Base-by-base conservation (phyloP, 2,888 invertebrate species). In the Pinctada fucata region DNA sequence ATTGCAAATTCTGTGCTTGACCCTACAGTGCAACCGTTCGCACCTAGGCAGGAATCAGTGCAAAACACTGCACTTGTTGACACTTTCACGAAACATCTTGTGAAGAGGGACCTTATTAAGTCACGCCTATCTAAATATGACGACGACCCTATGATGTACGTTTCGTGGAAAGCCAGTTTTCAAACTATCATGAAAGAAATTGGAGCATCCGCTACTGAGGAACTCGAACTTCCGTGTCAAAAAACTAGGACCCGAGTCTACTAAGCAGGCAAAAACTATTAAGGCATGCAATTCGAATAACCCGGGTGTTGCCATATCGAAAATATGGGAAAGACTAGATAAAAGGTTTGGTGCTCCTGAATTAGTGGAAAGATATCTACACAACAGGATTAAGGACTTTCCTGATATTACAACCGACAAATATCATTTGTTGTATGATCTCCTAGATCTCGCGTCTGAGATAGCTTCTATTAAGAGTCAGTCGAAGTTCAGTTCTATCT, bases 321-420 rank as follows among this genome's bases (percentile, higher is more conserved):
- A 77, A 47, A 77, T 77, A 16, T 77, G 72, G 67, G 64, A 78
- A n/a, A 72, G 78, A 69, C 64, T 78, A 1, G 73, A 78, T 16
- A 51, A 50, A 5, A 64, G 78, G 6, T 78, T 72, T 64, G 73
- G 78, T 51, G 47, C 72, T 0, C 49, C 73, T 5, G 64, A 73
- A 73, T 16, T 49, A 1, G 64, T 73, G 10, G 78, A 73, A 45
- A 50, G 16, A 49, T 64, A n/a, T 13, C 5, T 73, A 1, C 31
- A 58, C 2, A 58, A 69, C 3, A 68, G 64, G 50, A 63, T 73
- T 47, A 67, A 49, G 5, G 68, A 58, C 1, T 69, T 73, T 16
- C 64, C 63, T 3, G 31, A n/a, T 0, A 69, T 78, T 45, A 31
- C 73, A 3, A 16, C 31, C 3, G 73, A 73, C n/a, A 66, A 73